Percentiles rank a stretch among this genome's conserved stretches.
phyloP scores from a whole-genome alignment of 2,113 vertebrate genomes.

The Tapirus terrestris region DNA sequence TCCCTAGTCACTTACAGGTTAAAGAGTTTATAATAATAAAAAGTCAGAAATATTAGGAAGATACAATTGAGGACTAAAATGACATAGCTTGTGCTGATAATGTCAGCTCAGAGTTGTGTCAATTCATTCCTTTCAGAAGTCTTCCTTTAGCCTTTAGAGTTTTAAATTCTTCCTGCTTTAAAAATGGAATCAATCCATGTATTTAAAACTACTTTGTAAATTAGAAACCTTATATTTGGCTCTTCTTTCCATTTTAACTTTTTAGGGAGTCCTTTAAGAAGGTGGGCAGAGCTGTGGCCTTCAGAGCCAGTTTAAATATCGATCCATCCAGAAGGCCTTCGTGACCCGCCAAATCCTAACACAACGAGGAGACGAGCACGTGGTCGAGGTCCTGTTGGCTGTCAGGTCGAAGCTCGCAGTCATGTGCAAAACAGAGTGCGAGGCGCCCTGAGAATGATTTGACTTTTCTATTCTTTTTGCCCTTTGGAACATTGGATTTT shows the following conservation, averaged over 20 bases:
- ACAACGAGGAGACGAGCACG: neutral
- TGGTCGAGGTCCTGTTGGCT: neutral
- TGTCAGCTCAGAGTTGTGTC: neutral
- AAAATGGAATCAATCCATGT: neutral
- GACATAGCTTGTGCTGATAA: neutral
- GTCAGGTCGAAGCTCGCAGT: neutral
- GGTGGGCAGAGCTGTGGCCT: neutral
- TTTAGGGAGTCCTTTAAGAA: neutral
- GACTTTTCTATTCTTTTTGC: conserved; percentile 54
- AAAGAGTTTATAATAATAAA: conserved; percentile 12
- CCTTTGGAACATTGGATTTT: conserved; percentile 66
- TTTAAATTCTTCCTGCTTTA: conserved; percentile 23
- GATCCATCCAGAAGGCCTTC: neutral
- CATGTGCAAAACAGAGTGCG: neutral
- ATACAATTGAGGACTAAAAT: neutral
- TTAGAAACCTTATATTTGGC: neutral
- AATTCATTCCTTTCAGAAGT: conserved; percentile 12
- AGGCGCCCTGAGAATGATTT: conserved; percentile 3
- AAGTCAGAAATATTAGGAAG: conserved; percentile 1
- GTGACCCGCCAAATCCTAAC: neutral
- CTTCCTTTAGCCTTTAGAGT: neutral
- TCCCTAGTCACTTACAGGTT: neutral
- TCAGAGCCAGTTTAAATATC: neutral
- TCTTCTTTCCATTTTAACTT: conserved; percentile 8
- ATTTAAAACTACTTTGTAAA: conserved; percentile 3